Evolutionary conservation across 2,113 vertebrate genomes (phyloP), one percentile per base, ranked within the genome.

Genomic region (Aegotheles bennettii): DNA sequence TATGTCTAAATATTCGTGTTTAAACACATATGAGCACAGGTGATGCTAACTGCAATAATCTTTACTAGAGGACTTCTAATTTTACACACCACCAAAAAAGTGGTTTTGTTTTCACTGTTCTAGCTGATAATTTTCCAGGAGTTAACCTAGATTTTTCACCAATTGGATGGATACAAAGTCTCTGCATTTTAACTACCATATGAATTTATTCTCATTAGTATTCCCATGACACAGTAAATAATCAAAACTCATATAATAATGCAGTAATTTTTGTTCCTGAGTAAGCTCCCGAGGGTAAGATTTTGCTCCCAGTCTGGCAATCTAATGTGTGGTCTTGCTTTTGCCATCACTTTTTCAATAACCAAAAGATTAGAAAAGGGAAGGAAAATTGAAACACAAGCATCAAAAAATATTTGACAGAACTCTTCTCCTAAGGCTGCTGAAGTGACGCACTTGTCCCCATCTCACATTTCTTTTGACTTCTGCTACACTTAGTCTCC

Each of bases 151-250:
- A 40, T 79, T 93, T 89, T 96, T 85, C 43, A 63, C 47, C 76
- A 83, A 10, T 13, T 96, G 96, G 83, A 80, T n/a, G 29, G 31
- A 7, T 33, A 76, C 92, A 90, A 95, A 50, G 43, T 67, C 87
- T 51, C 82, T 94, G 80, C 80, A 82, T 91, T 96, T 95, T 96
- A 94, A 95, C 89, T 94, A 94, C 48, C 23, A n/a, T 54, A 47
- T 59, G 61, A 88, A 93, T 97, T 95, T 95, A 89, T 90, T 95
- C 90, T 96, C 94, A 76, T 95, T 94, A 90, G 67, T 63, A 79
- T 84, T 65, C 74, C 59, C 89, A 36, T 48, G 82, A 68, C 89
- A 48, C 47, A 48, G 71, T 82, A 96, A 97, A 96, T 95, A 94
- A 95, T 93, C 93, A 89, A 95, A 80, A 92, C 17, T 7, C 45